Percentiles rank a stretch among this genome's conserved stretches.
Evolutionary conservation across 2,113 vertebrate species (phyloP).

Genomic region (Parotia lawesii): DNA sequence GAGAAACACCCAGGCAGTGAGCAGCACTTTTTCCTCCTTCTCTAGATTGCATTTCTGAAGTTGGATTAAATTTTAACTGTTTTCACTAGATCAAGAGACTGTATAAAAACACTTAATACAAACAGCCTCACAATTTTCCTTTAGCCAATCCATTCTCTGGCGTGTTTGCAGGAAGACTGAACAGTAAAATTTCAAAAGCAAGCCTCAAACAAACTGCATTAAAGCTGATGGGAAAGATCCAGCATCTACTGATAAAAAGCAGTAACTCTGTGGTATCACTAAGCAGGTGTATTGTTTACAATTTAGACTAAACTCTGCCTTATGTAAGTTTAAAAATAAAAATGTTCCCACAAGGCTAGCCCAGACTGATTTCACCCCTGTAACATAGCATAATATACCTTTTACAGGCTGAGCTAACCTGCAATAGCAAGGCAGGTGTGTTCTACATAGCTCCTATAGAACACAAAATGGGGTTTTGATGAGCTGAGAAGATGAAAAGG

Average conservation of each 20-base stretch:
- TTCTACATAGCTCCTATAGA: background rate
- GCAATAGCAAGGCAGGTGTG: background rate
- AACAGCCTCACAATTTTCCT: background rate
- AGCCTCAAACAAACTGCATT: background rate
- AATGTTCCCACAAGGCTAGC: background rate
- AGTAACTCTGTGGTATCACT: background rate
- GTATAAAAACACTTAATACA: background rate
- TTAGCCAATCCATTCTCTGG: background rate
- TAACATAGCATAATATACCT: accelerated
- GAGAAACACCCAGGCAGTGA: background rate
- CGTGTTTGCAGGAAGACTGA: background rate
- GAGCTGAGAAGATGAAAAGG: background rate
- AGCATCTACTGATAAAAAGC: background rate
- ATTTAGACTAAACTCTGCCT: background rate
- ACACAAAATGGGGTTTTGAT: background rate
- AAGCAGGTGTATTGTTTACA: background rate
- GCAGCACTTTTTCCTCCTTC: background rate
- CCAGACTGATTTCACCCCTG: background rate
- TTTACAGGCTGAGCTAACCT: background rate
- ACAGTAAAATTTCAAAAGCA: background rate
- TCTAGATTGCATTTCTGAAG: background rate
- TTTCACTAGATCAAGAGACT: background rate
- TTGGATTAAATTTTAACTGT: background rate
- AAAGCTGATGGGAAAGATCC: background rate
- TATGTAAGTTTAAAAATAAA: background rate